Conservation (phyloP, 1,140 invertebrate species). For the Hylaeus anthracinus region DNA sequence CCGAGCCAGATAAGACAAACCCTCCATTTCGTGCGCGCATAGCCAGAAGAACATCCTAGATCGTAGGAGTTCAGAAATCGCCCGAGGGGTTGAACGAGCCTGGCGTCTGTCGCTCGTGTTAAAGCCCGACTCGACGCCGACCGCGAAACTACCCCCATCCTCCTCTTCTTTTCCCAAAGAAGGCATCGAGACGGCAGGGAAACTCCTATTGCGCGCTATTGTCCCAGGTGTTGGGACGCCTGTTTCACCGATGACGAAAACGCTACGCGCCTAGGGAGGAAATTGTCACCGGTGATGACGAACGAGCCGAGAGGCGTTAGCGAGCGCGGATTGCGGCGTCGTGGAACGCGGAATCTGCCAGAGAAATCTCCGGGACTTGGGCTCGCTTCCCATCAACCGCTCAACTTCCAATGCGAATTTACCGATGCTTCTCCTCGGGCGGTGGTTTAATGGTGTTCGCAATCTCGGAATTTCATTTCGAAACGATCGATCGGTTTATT, state of each 20-base stretch:
- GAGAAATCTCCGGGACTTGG: background rate
- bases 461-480: too few relatives aligned
- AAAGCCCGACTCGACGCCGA: too few relatives aligned
- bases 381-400: background rate
- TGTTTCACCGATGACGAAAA: background rate
- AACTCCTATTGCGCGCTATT: background rate
- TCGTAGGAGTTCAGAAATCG: conserved; percentile 47
- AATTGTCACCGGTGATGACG: background rate
- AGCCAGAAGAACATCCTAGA: conserved; percentile 46
- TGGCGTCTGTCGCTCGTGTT: background rate
- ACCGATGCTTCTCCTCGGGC: too few relatives aligned
- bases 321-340: background rate
- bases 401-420: too few relatives aligned
- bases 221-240: too few relatives aligned
- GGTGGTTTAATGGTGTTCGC: too few relatives aligned
- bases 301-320: background rate
- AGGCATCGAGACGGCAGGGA: background rate
- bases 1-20: conserved; percentile 52
- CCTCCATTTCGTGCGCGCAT: conserved; percentile 44
- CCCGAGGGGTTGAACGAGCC: conserved; percentile 20
- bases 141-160: background rate
- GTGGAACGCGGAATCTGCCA: background rate
- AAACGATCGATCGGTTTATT: too few relatives aligned
- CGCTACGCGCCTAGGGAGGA: background rate
- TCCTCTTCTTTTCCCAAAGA: background rate